phyloP scores from a whole-genome alignment of 1,140 invertebrate species.

The Bradynema listronoti region DNA sequence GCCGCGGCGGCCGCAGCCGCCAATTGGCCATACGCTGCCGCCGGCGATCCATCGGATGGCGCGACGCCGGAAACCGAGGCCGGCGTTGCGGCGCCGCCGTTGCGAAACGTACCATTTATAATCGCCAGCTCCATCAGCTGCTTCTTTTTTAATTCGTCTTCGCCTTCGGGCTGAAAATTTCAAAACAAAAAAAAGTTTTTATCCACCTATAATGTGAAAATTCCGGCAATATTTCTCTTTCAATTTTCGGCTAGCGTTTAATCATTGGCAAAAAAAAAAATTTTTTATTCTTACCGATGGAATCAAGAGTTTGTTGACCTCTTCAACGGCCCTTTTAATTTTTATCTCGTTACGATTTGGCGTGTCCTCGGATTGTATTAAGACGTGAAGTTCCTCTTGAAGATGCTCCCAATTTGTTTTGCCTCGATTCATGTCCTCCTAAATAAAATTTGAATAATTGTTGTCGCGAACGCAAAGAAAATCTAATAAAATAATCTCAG shows the following conservation, averaged over 20 bases:
- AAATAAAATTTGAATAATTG: slow-evolving; percentile 47
- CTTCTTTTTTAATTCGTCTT: slow-evolving; percentile 64
- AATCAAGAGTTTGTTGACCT: slow-evolving; percentile 90
- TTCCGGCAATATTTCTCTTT: no score
- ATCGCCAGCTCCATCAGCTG: slow-evolving; percentile 99
- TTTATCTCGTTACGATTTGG: slow-evolving; percentile 90
- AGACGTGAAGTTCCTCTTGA: slow-evolving; percentile 93
- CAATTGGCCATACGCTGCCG: neutral
- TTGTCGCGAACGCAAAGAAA: neutral
- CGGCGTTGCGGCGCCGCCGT: neutral
- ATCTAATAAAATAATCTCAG: no score
- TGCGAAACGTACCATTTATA: slow-evolving; percentile 83
- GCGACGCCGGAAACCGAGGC: no score
- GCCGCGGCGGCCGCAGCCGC: neutral
- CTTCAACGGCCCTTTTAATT: slow-evolving; percentile 84
- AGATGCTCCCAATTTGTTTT: slow-evolving; percentile 99
- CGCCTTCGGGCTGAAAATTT: slow-evolving; percentile 43
- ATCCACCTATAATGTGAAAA: neutral
- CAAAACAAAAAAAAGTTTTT: no score
- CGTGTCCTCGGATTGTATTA: slow-evolving; percentile 95
- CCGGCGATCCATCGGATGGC: no score
- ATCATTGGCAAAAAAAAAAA: slow-evolving; percentile 2
- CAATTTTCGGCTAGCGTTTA: neutral
- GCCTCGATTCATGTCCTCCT: slow-evolving; percentile 96
- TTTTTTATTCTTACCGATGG: slow-evolving; percentile 58